Evolutionary conservation across 2,797 vertebrate species (phyloP).

Genomic region (Euthynnus affinis): DNA sequence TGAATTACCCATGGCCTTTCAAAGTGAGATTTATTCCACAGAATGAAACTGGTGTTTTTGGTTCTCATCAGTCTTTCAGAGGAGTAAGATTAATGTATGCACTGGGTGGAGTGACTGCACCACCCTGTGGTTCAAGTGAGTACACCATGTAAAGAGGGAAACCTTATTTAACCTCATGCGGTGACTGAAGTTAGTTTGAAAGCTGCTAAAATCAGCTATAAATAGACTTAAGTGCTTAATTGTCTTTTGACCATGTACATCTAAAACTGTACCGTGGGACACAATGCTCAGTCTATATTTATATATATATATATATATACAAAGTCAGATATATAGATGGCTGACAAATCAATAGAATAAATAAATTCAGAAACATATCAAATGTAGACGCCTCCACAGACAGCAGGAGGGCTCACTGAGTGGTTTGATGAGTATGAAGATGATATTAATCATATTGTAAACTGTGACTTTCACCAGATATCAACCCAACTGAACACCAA

Average conservation of each 20-base stretch:
- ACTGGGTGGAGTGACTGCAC: slow-evolving; percentile 27
- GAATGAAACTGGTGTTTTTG: not conserved
- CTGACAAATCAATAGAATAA: not conserved
- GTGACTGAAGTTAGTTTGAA: not conserved
- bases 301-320: too few relatives aligned
- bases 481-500: too few relatives aligned
- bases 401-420: not conserved
- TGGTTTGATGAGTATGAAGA: not conserved
- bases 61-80: not conserved
- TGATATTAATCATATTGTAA: not conserved
- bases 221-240: not conserved
- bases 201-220: not conserved
- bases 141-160: not conserved
- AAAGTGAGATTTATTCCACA: not conserved
- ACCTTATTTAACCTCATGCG: not conserved
- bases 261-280: not conserved
- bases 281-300: too few relatives aligned
- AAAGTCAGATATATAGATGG: not conserved
- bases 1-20: not conserved
- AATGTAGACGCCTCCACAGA: not conserved
- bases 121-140: slow-evolving; percentile 51
- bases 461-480: not conserved
- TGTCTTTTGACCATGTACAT: slow-evolving; percentile 1
- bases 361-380: not conserved
- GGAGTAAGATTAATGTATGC: not conserved